Conservation (phyloP, 2,797 vertebrate species). For the Ceryle rudis region DNA sequence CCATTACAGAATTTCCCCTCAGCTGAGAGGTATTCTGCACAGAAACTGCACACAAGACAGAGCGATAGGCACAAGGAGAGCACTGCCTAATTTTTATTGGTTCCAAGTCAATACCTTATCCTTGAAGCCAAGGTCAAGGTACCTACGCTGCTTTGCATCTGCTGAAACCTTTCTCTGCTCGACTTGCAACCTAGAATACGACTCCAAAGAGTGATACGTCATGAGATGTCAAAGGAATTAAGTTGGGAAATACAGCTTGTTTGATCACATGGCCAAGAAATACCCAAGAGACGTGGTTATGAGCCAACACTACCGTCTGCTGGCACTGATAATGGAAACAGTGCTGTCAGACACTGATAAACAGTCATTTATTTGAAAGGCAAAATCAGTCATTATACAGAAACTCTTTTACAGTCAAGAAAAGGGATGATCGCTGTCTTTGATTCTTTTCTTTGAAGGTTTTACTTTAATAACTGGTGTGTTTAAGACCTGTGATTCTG, state of each 20-base stretch:
- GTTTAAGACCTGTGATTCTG: background rate
- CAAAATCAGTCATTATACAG: background rate
- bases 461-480: background rate
- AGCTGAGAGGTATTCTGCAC: background rate
- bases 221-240: background rate
- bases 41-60: background rate
- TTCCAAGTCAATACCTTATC: background rate
- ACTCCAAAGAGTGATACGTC: background rate
- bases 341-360: background rate
- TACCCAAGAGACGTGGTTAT: background rate
- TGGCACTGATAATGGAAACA: constrained; percentile 12
- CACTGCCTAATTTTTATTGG: background rate
- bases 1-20: background rate
- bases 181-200: background rate
- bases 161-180: background rate
- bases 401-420: background rate
- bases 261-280: constrained; percentile 16
- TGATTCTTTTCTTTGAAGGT: background rate
- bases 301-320: background rate
- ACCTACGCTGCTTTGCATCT: background rate
- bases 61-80: background rate
- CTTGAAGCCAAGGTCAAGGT: background rate
- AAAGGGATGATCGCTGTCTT: background rate
- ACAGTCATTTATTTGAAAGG: background rate
- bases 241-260: background rate